Base-by-base conservation (phyloP, 2,797 vertebrate species). In the Chaetodon trifasciatus region DNA sequence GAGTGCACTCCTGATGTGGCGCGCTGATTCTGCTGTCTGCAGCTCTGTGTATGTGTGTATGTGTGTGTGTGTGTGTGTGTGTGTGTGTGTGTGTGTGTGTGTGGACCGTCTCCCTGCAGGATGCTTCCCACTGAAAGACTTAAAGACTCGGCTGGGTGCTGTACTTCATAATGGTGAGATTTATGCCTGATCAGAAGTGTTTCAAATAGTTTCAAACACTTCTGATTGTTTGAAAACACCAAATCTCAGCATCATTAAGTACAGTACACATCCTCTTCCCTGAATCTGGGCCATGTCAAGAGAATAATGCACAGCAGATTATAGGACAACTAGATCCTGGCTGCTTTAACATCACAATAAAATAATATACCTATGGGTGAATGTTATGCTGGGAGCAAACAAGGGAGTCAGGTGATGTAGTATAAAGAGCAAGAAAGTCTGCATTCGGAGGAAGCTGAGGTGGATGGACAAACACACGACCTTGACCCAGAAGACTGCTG, bases 11-110 rank as follows among this genome's bases (percentile, higher is more conserved):
- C 47, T 70, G 71, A 76, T 86, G 28, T 79, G 55, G 23, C 10
- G 53, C 0, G 17, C 66, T 68, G 68, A 84, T 81, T 46, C 68
- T 53, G 55, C 44, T 70, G 55, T 58, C 37, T 61, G 2, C 23
- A 65, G 47, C 21, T 52, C 4, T 55, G n/a, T 79, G 32, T 28
- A 3, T 67, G n/a, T 55, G 47, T 55, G n/a, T 79, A 28, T 28
- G 4, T 67, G n/a, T 55, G 49, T 49, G 32, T 74, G n/a, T 46
- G 11, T 55, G n/a, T 76, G 39, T 28, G 4, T 67, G n/a, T 55
- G 49, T 58, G 32, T 74, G n/a, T 46, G 11, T 55, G n/a, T 79
- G 39, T 28, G 4, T 67, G n/a, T 55, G 39, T 58, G n/a, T 74
- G n/a, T 46, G 11, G 35, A 40, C 37, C 8, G 21, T 61, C 35